phyloP scores from a whole-genome alignment of 2,113 vertebrate species.

The Myotis brandtii region DNA sequence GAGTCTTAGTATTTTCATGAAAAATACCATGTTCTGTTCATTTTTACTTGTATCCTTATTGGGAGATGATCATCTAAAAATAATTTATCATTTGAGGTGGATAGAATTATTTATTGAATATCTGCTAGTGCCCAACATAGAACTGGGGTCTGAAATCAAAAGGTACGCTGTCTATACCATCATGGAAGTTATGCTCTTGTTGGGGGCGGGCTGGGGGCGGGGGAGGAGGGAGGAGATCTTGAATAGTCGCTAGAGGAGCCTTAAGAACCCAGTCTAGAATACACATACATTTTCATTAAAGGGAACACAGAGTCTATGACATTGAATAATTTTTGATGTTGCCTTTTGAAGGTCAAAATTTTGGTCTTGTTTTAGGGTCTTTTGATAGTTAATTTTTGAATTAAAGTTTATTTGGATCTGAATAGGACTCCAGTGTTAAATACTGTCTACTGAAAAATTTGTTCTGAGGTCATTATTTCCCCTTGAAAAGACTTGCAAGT shows the following conservation, averaged over 20 bases:
- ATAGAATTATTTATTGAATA: conserved; percentile 5
- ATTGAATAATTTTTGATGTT: not conserved
- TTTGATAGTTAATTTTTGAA: conserved; percentile 54
- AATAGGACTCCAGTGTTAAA: not conserved
- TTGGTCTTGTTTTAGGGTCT: not conserved
- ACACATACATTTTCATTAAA: not conserved
- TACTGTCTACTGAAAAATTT: conserved; percentile 4
- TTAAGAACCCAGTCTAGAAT: not conserved
- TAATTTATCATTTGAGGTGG: not conserved
- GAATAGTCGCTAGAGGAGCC: not conserved
- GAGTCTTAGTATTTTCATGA: not conserved
- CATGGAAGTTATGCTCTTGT: not conserved
- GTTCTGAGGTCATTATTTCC: conserved; percentile 43
- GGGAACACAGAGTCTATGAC: not conserved
- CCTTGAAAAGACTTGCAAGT: conserved; percentile 4
- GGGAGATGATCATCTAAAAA: not conserved
- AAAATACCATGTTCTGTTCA: not conserved
- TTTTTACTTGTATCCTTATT: not conserved
- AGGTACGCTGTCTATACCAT: accelerated
- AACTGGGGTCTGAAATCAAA: not conserved
- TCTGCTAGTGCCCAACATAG: not conserved
- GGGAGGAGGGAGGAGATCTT: not conserved
- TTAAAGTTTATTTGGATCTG: conserved; percentile 23
- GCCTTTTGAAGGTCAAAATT: conserved; percentile 39
- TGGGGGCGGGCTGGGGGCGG: too few species aligned